Percentiles rank a stretch among this genome's conserved stretches.
phyloP scores from a whole-genome alignment of 1,140 invertebrate species.

The Drosophila asahinai region DNA sequence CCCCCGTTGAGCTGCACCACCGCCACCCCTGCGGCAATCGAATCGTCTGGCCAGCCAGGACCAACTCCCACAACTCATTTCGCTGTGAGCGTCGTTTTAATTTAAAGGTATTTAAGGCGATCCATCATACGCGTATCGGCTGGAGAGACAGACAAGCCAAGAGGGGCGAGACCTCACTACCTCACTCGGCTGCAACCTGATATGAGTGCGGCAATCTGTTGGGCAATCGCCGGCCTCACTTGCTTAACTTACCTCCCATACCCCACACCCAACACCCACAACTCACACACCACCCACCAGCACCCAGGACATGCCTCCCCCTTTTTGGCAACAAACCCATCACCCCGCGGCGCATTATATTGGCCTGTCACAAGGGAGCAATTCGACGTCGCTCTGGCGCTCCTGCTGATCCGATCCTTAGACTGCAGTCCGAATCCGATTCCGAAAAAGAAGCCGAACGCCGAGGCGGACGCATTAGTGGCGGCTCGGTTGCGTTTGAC shows the following conservation, averaged over 20 bases:
- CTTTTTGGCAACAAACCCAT: slow-evolving; percentile 24
- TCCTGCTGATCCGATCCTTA: slow-evolving; percentile 30
- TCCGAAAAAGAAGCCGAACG: slow-evolving; percentile 32
- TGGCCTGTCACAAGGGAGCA: slow-evolving; percentile 85
- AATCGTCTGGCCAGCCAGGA: slow-evolving; percentile 17
- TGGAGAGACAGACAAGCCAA: slow-evolving; percentile 35
- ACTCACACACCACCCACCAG: slow-evolving; percentile 16
- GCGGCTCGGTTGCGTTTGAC: slow-evolving; percentile 80
- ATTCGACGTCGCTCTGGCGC: slow-evolving; percentile 70
- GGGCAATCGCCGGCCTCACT: slow-evolving; percentile 67
- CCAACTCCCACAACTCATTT: slow-evolving; percentile 70
- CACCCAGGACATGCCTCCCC: slow-evolving; percentile 9
- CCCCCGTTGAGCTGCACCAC: slow-evolving; percentile 28
- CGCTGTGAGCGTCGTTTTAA: slow-evolving; percentile 74
- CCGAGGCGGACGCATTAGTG: slow-evolving; percentile 75
- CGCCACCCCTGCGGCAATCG: slow-evolving; percentile 44
- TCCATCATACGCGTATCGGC: slow-evolving; percentile 83
- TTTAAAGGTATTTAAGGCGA: slow-evolving; percentile 85
- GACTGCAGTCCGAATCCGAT: slow-evolving; percentile 36
- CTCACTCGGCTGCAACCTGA: slow-evolving; percentile 73
- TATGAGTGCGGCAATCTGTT: slow-evolving; percentile 85
- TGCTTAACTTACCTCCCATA: background rate
- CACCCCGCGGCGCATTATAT: slow-evolving; percentile 84
- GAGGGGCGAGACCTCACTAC: slow-evolving; percentile 13
- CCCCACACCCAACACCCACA: background rate